phyloP scores from a whole-genome alignment of 2,888 invertebrate genomes.

The Periphyllus acericola region DNA sequence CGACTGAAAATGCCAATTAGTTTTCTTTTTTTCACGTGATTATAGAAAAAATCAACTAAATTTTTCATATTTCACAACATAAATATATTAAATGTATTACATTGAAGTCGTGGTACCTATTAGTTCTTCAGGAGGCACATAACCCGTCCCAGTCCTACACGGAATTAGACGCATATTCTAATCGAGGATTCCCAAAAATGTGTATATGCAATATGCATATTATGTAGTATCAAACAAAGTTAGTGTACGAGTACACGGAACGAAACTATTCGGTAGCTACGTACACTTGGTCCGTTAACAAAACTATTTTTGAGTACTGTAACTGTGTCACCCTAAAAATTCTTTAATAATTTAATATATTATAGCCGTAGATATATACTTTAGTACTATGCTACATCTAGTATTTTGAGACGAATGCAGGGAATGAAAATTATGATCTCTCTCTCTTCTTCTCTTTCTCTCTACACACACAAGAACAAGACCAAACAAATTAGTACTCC shows the following conservation, averaged over 20 bases:
- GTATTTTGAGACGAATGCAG: background rate
- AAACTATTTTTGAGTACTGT: constrained; percentile 1
- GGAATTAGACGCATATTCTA: background rate
- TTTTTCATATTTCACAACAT: background rate
- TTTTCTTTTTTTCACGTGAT: background rate
- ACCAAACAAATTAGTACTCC: background rate
- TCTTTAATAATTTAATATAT: background rate
- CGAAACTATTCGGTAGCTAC: background rate
- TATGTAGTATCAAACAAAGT: background rate
- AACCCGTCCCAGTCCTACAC: background rate
- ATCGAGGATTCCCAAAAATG: background rate
- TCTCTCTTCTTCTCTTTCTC: constrained; percentile 6
- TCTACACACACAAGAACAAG: background rate
- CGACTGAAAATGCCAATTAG: constrained; percentile 11
- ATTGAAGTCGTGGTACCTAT: background rate
- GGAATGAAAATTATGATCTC: background rate
- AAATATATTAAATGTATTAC: background rate
- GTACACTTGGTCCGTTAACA: background rate
- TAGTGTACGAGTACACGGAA: background rate
- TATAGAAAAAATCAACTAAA: background rate
- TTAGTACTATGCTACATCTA: too few relatives aligned
- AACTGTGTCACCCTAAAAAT: background rate
- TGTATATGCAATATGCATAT: too few relatives aligned
- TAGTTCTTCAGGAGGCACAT: background rate
- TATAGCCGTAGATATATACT: background rate